A percentile compares a stretch with the other conserved stretches of the same genome.
Conservation (phyloP, 2,113 vertebrate species). For the Cyanoramphus novaezelandiae region DNA sequence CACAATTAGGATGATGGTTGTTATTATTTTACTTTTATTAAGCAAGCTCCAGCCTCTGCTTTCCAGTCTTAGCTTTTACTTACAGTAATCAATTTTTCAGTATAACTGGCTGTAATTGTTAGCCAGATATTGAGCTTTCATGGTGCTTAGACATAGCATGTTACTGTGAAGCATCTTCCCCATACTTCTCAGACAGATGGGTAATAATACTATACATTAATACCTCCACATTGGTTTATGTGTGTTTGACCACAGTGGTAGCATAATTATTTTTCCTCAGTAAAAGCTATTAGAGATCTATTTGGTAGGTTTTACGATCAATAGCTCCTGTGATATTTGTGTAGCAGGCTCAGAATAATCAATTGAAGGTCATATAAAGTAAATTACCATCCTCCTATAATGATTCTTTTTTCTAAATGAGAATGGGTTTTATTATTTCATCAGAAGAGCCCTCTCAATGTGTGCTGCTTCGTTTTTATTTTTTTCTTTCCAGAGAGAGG, state of each 20-base stretch:
- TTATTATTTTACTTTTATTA: constrained; percentile 75
- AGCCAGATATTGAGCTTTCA: constrained; percentile 70
- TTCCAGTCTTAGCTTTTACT: constrained; percentile 72
- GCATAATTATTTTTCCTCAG: constrained; percentile 87
- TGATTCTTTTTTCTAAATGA: constrained; percentile 88
- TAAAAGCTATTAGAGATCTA: constrained; percentile 91
- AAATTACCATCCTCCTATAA: constrained; percentile 89
- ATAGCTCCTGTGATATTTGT: constrained; percentile 92
- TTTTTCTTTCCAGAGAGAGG: constrained; percentile 13
- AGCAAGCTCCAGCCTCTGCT: constrained; percentile 52
- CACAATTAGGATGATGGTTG: constrained; percentile 58
- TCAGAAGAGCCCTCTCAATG: constrained; percentile 69
- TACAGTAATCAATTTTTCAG: constrained; percentile 76
- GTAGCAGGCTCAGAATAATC: constrained; percentile 88
- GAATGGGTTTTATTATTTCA: constrained; percentile 88
- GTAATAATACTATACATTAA: constrained; percentile 87
- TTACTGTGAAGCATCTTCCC: constrained; percentile 57
- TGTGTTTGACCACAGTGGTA: constrained; percentile 84
- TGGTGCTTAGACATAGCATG: constrained; percentile 55
- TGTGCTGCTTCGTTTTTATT: constrained; percentile 13
- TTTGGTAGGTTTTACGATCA: constrained; percentile 89
- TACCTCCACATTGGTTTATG: constrained; percentile 83
- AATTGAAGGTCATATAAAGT: constrained; percentile 91
- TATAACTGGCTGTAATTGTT: constrained; percentile 73
- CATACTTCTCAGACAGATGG: constrained; percentile 76